A percentile compares a stretch with the other conserved stretches of the same genome.
Evolutionary conservation across 2,888 invertebrate species (phyloP).

Genomic region (Drosophila anomelani): DNA sequence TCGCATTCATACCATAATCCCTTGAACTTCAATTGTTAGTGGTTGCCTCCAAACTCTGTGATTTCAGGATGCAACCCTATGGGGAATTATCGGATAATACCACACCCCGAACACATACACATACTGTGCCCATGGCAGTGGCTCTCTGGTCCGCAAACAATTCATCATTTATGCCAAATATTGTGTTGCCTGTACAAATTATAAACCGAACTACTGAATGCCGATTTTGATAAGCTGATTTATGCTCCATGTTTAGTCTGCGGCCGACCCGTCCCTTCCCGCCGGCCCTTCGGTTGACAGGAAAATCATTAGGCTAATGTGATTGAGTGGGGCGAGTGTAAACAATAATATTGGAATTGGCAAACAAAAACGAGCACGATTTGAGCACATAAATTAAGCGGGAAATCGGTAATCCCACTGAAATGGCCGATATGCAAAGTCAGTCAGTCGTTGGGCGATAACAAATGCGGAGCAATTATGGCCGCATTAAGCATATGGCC

Average conservation of each 20-base stretch:
- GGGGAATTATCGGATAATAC: slow-evolving; percentile 35
- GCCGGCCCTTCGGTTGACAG: slow-evolving; percentile 45
- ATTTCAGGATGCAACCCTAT: slow-evolving; percentile 12
- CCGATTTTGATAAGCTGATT: slow-evolving; percentile 68
- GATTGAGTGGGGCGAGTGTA: slow-evolving; percentile 48
- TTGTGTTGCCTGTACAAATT: slow-evolving; percentile 47
- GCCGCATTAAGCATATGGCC: slow-evolving; percentile 60
- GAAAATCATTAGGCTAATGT: slow-evolving; percentile 75
- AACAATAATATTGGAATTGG: slow-evolving; percentile 55
- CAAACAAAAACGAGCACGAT: slow-evolving; percentile 39
- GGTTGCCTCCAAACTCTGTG: not conserved
- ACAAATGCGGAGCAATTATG: slow-evolving; percentile 74
- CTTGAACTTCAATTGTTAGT: slow-evolving; percentile 9
- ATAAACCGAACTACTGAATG: slow-evolving; percentile 47
- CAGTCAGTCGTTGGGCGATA: slow-evolving; percentile 52
- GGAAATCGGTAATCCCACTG: slow-evolving; percentile 32
- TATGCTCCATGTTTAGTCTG: slow-evolving; percentile 52
- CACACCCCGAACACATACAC: slow-evolving; percentile 19
- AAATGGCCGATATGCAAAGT: slow-evolving; percentile 40
- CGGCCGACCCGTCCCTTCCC: slow-evolving; percentile 9
- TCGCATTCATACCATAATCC: not conserved
- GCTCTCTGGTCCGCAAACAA: slow-evolving; percentile 32
- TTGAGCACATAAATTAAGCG: slow-evolving; percentile 33
- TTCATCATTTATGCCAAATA: slow-evolving; percentile 46
- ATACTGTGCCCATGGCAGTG: not conserved